Base-by-base conservation (phyloP, 2,888 invertebrate species). In the Zonitis immaculata region DNA sequence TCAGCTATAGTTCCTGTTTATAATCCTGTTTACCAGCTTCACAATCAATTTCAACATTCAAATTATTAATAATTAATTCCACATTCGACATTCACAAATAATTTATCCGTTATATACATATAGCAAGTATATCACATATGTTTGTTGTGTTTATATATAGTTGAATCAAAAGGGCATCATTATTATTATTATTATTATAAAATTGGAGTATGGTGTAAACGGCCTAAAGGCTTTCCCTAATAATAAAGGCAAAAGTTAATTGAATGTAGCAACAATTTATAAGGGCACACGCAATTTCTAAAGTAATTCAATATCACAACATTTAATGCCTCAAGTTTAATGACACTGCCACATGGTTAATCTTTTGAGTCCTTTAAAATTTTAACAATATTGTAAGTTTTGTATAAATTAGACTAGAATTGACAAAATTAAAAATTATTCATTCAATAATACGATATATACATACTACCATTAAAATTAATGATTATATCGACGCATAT, bases 221-320 rank as follows among this genome's bases (percentile, higher is more conserved):
- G 9, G 39, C 39, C 20, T 20, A 18, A 6, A 39, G 39, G 18
- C 39, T 45, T 45, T 30, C 12, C 8, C 18, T 3, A n/a, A 11
- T 46, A 51, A 59, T 56, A 57, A 22, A 62, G 61, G 57, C 59
- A 61, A 61, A 56, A 58, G 59, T 57, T 62, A 62, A 63, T 63
- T 59, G 60, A 59, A 62, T 56, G 57, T 56, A 58, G 56, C 59
- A 61, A 62, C 61, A 63, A 64, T 63, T 64, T 63, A 59, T 63
- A 57, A 39, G 59, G 54, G 63, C 57, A 54, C 55, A 54, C 46
- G n/a, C n/a, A n/a, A 47, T 43, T 50, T 6, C 39, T 39, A 51
- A 45, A 59, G 61, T 62, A 58, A 51, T 57, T 62, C 50, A 49
- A 51, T 52, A 59, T 62, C 55, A n/a, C n/a, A 60, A 48, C 52